Conservation (phyloP, 2,113 vertebrate genomes). For the Corythaixoides concolor region DNA sequence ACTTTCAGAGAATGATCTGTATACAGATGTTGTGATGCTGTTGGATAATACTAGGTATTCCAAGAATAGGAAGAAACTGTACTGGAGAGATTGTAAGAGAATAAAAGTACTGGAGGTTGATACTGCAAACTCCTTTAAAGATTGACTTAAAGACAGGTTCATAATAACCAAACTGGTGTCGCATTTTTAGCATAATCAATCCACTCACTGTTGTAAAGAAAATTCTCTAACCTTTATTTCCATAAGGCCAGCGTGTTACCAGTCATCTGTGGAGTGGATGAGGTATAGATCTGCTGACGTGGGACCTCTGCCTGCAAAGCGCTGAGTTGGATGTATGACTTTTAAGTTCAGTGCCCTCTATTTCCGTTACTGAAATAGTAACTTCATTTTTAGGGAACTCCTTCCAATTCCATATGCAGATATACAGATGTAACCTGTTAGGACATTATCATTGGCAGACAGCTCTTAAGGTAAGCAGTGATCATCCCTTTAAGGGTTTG, state of each 20-base stretch:
- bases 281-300: not conserved
- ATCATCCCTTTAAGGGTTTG: not conserved
- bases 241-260: not conserved
- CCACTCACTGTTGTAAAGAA: not conserved
- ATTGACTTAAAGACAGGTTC: not conserved
- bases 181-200: not conserved
- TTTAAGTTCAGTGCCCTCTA: fast-evolving
- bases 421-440: not conserved
- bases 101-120: not conserved
- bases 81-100: not conserved
- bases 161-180: not conserved
- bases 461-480: not conserved
- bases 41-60: not conserved
- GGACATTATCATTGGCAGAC: not conserved
- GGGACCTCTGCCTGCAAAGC: not conserved
- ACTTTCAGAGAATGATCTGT: not conserved
- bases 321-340: not conserved
- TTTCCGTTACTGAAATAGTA: not conserved
- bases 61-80: not conserved
- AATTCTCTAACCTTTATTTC: not conserved
- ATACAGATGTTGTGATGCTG: not conserved
- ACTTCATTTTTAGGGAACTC: not conserved
- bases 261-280: not conserved
- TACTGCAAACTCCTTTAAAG: not conserved
- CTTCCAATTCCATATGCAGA: not conserved